A percentile compares a stretch with the other conserved stretches of the same genome.
These are phyloP conservation scores for Macrobrachium rosenbergii DNA, from an alignment of 1,140 invertebrate species.

Conservation along the genomic window DNA sequence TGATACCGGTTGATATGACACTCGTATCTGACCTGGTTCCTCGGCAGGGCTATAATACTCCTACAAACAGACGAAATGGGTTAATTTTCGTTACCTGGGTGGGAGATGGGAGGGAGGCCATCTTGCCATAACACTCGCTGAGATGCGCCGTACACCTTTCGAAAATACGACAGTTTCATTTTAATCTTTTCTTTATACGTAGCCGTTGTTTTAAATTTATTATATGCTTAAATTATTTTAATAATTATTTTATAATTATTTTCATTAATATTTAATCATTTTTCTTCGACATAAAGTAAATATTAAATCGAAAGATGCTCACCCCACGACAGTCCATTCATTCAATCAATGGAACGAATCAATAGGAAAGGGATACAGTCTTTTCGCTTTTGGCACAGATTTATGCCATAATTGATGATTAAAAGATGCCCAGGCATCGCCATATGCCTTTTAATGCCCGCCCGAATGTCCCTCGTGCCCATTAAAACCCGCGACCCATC, in stretches of 20 bases:
- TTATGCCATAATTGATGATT: too few relatives aligned
- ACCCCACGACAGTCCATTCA: constrained; percentile 45
- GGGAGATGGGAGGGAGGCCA: constrained; percentile 61
- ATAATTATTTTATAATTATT: not conserved
- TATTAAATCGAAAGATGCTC: constrained; percentile 13
- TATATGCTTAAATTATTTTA: too few relatives aligned
- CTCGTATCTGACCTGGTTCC: not conserved
- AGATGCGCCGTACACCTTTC: not conserved
- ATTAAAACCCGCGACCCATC: too few relatives aligned
- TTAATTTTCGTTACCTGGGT: constrained; percentile 49
- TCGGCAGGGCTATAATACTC: not conserved
- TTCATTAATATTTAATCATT: not conserved
- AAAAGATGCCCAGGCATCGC: too few relatives aligned
- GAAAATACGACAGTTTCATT: constrained; percentile 2
- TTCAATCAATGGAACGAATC: constrained; percentile 56
- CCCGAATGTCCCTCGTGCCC: too few relatives aligned
- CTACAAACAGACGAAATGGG: not conserved
- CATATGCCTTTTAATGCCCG: too few relatives aligned
- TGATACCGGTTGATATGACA: not conserved
- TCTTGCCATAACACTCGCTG: constrained; percentile 60
- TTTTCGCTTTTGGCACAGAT: too few relatives aligned
- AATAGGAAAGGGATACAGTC: not conserved
- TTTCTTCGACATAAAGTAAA: not conserved
- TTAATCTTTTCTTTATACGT: not conserved
- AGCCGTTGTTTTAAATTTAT: too few relatives aligned